phyloP scores from a whole-genome alignment of 2,888 invertebrate genomes.

The Drosophila prolongata region DNA sequence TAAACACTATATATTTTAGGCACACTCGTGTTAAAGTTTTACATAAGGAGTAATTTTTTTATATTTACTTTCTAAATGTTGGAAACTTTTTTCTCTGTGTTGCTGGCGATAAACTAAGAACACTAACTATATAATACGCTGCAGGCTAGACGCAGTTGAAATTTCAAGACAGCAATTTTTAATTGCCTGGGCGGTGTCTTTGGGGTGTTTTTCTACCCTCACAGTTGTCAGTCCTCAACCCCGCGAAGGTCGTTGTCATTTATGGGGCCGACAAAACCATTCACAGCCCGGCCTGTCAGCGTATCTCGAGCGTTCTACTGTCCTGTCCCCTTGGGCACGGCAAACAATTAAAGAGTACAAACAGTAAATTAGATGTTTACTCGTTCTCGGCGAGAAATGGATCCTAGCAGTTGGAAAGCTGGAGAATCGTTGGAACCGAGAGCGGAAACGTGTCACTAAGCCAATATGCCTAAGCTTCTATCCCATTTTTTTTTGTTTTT shows the following conservation, averaged over 20 bases:
- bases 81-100: constrained; percentile 6
- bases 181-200: constrained; percentile 53
- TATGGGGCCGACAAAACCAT: constrained; percentile 46
- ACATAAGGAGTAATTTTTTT: not conserved
- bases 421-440: not conserved
- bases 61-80: not conserved
- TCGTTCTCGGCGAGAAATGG: constrained; percentile 31
- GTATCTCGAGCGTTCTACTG: constrained; percentile 12
- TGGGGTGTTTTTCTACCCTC: not conserved
- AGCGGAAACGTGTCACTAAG: constrained; percentile 42
- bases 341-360: constrained; percentile 53
- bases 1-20: too few relatives aligned
- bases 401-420: constrained; percentile 13
- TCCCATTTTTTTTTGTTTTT: constrained; percentile 37
- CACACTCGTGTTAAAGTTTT: too few relatives aligned
- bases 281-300: constrained; percentile 33
- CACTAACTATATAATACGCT: constrained; percentile 35
- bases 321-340: constrained; percentile 34
- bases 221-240: not conserved
- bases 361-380: constrained; percentile 54
- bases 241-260: constrained; percentile 47
- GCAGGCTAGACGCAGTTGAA: constrained; percentile 58
- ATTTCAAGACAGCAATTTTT: constrained; percentile 68
- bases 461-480: constrained; percentile 47
- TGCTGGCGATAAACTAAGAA: constrained; percentile 6